Evolutionary conservation across 2,888 invertebrate genomes (phyloP).

Genomic region (Cyaniris semiargus): DNA sequence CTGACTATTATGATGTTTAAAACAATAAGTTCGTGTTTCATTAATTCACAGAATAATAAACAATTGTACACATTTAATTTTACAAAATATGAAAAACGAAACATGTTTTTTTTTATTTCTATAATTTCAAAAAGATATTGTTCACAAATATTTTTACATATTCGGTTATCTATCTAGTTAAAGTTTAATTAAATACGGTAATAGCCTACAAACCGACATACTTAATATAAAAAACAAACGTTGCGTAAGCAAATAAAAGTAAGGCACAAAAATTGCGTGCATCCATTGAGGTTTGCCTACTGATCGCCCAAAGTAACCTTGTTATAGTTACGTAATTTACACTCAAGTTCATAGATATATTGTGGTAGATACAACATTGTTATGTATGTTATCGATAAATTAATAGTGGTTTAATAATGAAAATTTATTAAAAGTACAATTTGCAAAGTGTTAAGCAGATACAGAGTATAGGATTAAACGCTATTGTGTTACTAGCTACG

Average conservation of each 20-base stretch:
- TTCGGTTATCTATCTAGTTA: not conserved
- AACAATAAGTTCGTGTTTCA: not conserved
- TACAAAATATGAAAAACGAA: no score
- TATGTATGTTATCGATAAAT: not conserved
- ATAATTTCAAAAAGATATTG: not conserved
- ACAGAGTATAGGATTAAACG: no score
- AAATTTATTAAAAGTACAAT: not conserved
- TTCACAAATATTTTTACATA: not conserved
- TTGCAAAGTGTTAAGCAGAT: no score
- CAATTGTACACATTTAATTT: not conserved
- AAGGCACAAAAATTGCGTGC: constrained; percentile 20
- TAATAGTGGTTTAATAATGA: no score
- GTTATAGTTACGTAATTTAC: constrained; percentile 26
- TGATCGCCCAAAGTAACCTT: constrained; percentile 18
- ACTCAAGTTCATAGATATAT: not conserved
- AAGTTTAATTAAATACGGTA: not conserved
- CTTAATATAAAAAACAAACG: not conserved
- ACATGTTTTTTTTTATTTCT: no score
- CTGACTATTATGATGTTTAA: not conserved
- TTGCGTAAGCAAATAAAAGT: constrained; percentile 21
- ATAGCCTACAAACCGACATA: constrained; percentile 3
- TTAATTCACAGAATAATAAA: not conserved
- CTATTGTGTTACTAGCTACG: no score
- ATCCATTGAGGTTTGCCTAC: constrained; percentile 24
- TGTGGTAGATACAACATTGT: not conserved